Evolutionary conservation across 2,797 vertebrate species (phyloP).

Genomic region (Momotus momota): DNA sequence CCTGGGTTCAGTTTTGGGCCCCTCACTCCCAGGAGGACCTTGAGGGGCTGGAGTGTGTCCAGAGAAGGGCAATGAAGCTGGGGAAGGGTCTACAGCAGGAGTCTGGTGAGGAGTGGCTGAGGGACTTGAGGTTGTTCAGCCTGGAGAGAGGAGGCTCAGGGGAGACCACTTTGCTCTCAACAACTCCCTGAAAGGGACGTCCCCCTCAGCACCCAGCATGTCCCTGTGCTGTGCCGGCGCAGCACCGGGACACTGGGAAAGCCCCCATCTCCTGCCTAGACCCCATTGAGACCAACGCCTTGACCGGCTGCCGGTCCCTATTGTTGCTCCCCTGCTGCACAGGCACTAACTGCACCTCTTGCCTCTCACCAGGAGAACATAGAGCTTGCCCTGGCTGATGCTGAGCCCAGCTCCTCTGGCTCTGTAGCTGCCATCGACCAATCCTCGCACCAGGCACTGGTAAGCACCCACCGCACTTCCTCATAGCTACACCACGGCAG

Average conservation of each 20-base stretch:
- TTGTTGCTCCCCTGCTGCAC: neutral
- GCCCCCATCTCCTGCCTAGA: neutral
- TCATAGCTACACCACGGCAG: accelerated
- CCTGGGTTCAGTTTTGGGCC: neutral
- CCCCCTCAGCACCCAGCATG: accelerated
- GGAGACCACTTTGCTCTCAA: neutral
- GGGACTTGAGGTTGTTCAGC: neutral
- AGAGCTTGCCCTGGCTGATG: constrained; percentile 92
- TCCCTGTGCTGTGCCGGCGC: accelerated
- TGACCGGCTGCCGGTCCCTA: neutral
- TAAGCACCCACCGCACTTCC: constrained; percentile 74
- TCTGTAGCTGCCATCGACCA: constrained; percentile 94
- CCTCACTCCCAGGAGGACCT: neutral
- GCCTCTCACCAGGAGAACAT: constrained; percentile 91
- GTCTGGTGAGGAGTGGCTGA: neutral
- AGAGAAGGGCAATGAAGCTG: neutral
- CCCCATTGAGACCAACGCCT: neutral
- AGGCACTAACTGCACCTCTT: constrained; percentile 77
- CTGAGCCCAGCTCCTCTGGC: constrained; percentile 86
- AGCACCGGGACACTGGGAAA: neutral
- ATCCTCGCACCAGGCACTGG: constrained; percentile 93
- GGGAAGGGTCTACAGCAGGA: neutral
- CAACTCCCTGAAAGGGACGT: neutral
- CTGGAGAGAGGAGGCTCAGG: neutral
- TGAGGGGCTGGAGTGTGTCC: neutral